Conservation (phyloP, 2,113 vertebrate species). For the Atractosteus spatula region DNA sequence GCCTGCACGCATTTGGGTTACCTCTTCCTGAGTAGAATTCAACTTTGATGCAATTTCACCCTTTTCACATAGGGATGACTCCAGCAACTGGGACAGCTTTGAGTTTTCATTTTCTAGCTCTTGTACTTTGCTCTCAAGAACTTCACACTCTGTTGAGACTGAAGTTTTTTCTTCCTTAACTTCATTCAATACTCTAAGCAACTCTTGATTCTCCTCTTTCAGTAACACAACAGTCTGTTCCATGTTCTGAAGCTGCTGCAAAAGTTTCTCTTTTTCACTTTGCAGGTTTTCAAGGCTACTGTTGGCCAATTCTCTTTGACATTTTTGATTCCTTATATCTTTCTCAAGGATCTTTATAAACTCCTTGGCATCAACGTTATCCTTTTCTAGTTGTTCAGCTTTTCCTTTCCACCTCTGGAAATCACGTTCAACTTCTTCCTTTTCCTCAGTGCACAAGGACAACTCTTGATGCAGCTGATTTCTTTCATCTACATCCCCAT, state of each 20-base stretch:
- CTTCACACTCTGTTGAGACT: conserved; percentile 58
- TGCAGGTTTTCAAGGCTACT: conserved; percentile 47
- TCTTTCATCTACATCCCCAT: conserved; percentile 56
- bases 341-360: conserved; percentile 63
- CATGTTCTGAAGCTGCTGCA: conserved; percentile 57
- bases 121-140: conserved; percentile 61
- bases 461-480: conserved; percentile 63
- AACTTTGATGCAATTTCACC: conserved; percentile 74
- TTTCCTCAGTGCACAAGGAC: conserved; percentile 63
- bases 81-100: conserved; percentile 65
- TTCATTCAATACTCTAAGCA: conserved; percentile 57
- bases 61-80: conserved; percentile 76
- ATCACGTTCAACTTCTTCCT: conserved; percentile 59
- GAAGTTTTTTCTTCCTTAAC: conserved; percentile 62
- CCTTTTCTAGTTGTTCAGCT: conserved; percentile 60
- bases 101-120: conserved; percentile 63
- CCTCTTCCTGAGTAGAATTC: conserved; percentile 77
- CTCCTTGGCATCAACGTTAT: conserved; percentile 51
- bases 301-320: conserved; percentile 55
- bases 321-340: conserved; percentile 61
- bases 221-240: conserved; percentile 50
- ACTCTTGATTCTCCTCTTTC: conserved; percentile 47
- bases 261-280: conserved; percentile 56
- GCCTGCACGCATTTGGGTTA: conserved; percentile 69
- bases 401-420: conserved; percentile 61